Evolutionary conservation across 1,140 invertebrate genomes (phyloP).

Genomic region (Drosophila pseudoobscura): DNA sequence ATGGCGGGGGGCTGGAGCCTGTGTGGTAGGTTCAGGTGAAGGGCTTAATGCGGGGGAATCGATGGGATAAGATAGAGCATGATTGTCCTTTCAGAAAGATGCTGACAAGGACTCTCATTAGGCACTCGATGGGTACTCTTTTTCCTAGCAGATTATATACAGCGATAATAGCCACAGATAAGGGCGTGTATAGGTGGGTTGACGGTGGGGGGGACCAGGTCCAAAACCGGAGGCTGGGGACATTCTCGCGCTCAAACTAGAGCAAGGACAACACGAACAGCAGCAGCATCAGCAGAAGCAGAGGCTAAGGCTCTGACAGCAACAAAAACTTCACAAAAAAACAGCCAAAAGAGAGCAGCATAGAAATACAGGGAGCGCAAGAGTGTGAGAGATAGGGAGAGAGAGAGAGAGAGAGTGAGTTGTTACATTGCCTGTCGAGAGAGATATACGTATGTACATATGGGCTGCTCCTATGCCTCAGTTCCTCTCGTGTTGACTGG

Average conservation of each 20-base stretch:
- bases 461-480: slow-evolving; percentile 29
- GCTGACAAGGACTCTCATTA: slow-evolving; percentile 68
- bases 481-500: slow-evolving; percentile 20
- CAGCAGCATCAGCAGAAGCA: slow-evolving; percentile 6
- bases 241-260: slow-evolving; percentile 57
- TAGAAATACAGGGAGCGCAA: slow-evolving; percentile 26
- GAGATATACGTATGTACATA: slow-evolving; percentile 25
- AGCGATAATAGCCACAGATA: slow-evolving; percentile 70
- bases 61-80: slow-evolving; percentile 61
- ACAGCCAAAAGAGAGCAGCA: slow-evolving; percentile 22
- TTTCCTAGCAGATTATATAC: slow-evolving; percentile 41
- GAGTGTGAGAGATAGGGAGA: slow-evolving; percentile 45
- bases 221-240: slow-evolving; percentile 43
- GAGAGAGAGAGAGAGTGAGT: slow-evolving; percentile 48
- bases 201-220: background rate
- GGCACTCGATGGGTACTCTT: slow-evolving; percentile 45
- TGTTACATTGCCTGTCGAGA: slow-evolving; percentile 65
- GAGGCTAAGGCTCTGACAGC: slow-evolving; percentile 7
- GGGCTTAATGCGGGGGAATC: slow-evolving; percentile 57
- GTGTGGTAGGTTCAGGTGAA: slow-evolving; percentile 30
- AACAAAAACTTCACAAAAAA: slow-evolving; percentile 67
- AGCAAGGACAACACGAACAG: slow-evolving; percentile 67
- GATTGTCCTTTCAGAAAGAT: slow-evolving; percentile 24
- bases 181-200: slow-evolving; percentile 29
- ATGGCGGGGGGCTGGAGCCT: background rate